Conservation (phyloP, 2,888 invertebrate genomes). For the Geotrupes spiniger region DNA sequence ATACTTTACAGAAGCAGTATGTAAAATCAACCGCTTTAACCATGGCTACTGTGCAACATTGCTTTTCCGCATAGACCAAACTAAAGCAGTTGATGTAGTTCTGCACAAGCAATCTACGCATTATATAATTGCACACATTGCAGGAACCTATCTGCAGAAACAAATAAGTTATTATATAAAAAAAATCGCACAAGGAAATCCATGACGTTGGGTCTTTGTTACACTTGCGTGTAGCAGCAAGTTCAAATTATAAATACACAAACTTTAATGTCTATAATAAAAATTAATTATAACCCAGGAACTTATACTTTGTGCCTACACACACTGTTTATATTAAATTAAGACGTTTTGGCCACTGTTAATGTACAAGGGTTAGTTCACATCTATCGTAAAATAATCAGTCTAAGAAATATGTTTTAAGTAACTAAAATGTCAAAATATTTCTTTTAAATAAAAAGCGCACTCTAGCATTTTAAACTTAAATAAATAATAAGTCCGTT, state of each 20-base stretch:
- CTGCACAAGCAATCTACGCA: slow-evolving; percentile 42
- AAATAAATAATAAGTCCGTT: no score
- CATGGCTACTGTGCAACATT: slow-evolving; percentile 3
- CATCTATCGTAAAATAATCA: no score
- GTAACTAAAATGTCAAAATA: no score
- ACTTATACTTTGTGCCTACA: slow-evolving; percentile 11
- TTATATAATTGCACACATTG: slow-evolving; percentile 43
- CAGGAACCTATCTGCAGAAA: slow-evolving; percentile 36
- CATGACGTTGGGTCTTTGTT: slow-evolving; percentile 10
- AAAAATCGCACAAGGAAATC: slow-evolving; percentile 11
- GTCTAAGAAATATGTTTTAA: no score
- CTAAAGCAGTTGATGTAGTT: slow-evolving; percentile 33
- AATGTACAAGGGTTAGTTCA: no score
- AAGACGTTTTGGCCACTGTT: no score
- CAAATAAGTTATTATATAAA: slow-evolving; percentile 22
- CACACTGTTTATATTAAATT: no score
- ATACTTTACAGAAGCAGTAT: slow-evolving; percentile 47
- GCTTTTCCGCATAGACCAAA: slow-evolving; percentile 11
- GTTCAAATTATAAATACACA: slow-evolving; percentile 8
- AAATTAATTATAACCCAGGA: slow-evolving; percentile 19
- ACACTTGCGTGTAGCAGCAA: slow-evolving; percentile 4
- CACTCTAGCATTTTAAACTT: no score
- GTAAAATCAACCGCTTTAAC: slow-evolving; percentile 22
- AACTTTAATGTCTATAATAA: slow-evolving; percentile 18
- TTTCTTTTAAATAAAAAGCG: no score